Percentiles rank a stretch among this genome's conserved stretches.
Conservation (phyloP, 1,140 invertebrate species). For the Tachypleus tridentatus region DNA sequence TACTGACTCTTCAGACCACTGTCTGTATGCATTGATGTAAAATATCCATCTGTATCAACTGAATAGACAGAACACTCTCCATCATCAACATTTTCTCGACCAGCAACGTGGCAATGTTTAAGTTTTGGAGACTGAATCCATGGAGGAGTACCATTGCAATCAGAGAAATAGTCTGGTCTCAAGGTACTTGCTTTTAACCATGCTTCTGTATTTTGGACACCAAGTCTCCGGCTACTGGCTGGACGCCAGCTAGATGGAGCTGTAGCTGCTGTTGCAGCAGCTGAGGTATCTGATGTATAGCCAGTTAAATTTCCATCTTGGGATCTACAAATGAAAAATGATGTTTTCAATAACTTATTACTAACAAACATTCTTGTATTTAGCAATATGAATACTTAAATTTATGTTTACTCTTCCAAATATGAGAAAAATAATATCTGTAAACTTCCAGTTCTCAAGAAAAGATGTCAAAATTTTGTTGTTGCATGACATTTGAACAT, state of each 20-base stretch:
- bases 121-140: neutral
- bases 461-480: too few species aligned
- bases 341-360: too few species aligned
- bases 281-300: constrained; percentile 9
- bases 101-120: neutral
- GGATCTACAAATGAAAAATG: too few species aligned
- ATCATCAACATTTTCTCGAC: constrained; percentile 49
- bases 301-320: neutral
- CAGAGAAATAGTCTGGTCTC: too few species aligned
- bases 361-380: too few species aligned
- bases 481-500: too few species aligned
- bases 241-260: neutral
- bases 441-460: too few species aligned
- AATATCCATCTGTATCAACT: constrained; percentile 92
- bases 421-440: too few species aligned
- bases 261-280: neutral
- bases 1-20: constrained; percentile 57
- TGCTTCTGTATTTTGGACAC: neutral
- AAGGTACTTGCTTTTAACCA: too few species aligned
- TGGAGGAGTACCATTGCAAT: neutral
- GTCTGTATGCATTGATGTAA: constrained; percentile 93
- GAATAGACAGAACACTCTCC: constrained; percentile 88
- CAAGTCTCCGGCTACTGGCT: too few species aligned
- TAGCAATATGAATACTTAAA: too few species aligned
- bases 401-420: too few species aligned